Evolutionary conservation across 1,140 invertebrate species (phyloP).

Genomic region (Coptotermes formosanus): DNA sequence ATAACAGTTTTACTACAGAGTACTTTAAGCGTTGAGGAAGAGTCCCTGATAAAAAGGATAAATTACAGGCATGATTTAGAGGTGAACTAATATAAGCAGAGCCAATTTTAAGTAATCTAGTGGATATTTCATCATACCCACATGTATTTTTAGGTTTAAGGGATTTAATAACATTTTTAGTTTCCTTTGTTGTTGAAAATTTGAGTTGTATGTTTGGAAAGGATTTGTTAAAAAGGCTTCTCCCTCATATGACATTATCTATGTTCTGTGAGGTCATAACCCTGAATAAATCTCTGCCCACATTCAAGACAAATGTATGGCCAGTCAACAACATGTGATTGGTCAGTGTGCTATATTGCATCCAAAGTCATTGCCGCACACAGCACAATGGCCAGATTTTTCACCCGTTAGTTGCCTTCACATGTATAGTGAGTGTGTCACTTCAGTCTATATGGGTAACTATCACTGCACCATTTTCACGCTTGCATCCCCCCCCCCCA

Average conservation of each 20-base stretch:
- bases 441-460: constrained; percentile 9
- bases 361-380: constrained; percentile 18
- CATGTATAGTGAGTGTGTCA: neutral
- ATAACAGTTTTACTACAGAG: too few species aligned
- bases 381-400: constrained; percentile 22
- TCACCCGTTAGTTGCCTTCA: constrained; percentile 21
- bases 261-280: constrained; percentile 18
- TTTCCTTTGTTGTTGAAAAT: too few species aligned
- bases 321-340: constrained; percentile 27
- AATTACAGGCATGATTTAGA: too few species aligned
- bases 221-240: neutral
- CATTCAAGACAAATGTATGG: constrained; percentile 25
- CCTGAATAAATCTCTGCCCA: neutral
- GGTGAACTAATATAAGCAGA: too few species aligned
- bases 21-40: too few species aligned
- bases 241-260: constrained; percentile 19
- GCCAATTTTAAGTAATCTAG: too few species aligned
- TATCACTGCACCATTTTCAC: neutral
- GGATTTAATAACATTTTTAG: too few species aligned
- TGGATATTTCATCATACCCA: too few species aligned
- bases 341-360: neutral
- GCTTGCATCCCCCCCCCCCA: too few species aligned
- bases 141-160: too few species aligned
- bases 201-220: too few species aligned
- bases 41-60: too few species aligned